Base-by-base conservation (phyloP, 1,140 invertebrate genomes). In the Sinella curviseta region DNA sequence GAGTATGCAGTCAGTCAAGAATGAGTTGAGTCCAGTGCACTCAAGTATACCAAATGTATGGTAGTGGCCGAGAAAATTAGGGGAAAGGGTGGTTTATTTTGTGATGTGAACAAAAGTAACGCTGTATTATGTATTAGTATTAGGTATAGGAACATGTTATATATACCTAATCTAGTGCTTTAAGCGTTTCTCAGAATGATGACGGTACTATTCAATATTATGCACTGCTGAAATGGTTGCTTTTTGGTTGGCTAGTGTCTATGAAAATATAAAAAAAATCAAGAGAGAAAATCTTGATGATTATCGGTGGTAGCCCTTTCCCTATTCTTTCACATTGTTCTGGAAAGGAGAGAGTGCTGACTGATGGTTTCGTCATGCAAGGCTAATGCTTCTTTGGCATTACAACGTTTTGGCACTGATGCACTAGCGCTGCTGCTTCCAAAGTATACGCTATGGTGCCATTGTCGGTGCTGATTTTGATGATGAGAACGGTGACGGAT, bases 401-500 rank as follows among this genome's bases (percentile, higher is more conserved):
- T n/a, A n/a, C n/a, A n/a, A n/a, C n/a, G 8, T 33, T 24, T 70
- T 70, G 31, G 65, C 31, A 70, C 31, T 70, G 24, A 26, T 60
- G 24, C 12, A 48, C 39, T 20, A 48, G 8, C 39, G 20, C 8
- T 8, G 20, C 57, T 26, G 24, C 57, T 26, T 26, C 24, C 57
- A 65, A 65, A 17, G 26, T n/a, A 4, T 65, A 8, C 57, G 8
- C 57, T 17, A n/a, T 17, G 24, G 65, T 31, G 31, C 8, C 39
- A 48, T 8, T 48, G 8, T 48, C 31, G n/a, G 31, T 33, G 65
- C 65, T 33, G 26, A 70, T 70, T 70, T 70, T 33, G 65, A 70
- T 33, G 65, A 70, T 30, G 31, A 70, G 26, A 14, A 70, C 24
- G 28, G 36, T 75, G 36, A 35, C 39, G 34, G 74, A 75, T 75